Evolutionary conservation across 1,140 invertebrate genomes (phyloP).

Genomic region (Bombus balteatus): DNA sequence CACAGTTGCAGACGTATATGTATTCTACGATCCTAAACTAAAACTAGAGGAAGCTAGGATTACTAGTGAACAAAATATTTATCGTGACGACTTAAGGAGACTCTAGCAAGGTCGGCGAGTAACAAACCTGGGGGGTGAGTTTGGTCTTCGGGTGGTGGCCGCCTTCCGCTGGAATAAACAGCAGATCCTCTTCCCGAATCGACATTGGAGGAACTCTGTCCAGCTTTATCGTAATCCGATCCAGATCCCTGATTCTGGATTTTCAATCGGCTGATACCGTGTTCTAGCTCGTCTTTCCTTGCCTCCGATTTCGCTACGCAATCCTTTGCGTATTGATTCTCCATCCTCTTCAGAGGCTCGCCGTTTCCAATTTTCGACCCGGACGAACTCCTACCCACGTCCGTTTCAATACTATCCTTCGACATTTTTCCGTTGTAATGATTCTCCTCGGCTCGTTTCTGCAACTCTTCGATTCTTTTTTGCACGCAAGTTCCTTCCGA

Average conservation of each 20-base stretch:
- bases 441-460: constrained; percentile 72
- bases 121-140: constrained; percentile 59
- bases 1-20: too few relatives aligned
- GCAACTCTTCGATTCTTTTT: constrained; percentile 76
- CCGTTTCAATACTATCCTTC: constrained; percentile 63
- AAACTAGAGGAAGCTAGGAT: background rate
- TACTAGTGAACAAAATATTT: background rate
- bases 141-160: constrained; percentile 79
- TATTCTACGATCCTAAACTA: too few relatives aligned
- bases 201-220: constrained; percentile 87
- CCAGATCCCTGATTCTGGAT: constrained; percentile 84
- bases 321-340: constrained; percentile 68
- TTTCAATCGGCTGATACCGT: constrained; percentile 79
- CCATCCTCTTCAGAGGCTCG: constrained; percentile 67
- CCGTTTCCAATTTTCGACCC: constrained; percentile 57
- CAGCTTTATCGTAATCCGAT: constrained; percentile 89
- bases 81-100: background rate
- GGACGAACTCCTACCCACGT: constrained; percentile 39
- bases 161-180: constrained; percentile 88
- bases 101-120: background rate
- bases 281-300: constrained; percentile 77
- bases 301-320: constrained; percentile 66
- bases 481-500: constrained; percentile 62
- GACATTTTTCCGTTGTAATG: constrained; percentile 59
- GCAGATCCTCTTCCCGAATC: constrained; percentile 90